A percentile compares a stretch with the other conserved stretches of the same genome.
Evolutionary conservation across 2,113 vertebrate species (phyloP).

Genomic region (Cheirogaleus medius): DNA sequence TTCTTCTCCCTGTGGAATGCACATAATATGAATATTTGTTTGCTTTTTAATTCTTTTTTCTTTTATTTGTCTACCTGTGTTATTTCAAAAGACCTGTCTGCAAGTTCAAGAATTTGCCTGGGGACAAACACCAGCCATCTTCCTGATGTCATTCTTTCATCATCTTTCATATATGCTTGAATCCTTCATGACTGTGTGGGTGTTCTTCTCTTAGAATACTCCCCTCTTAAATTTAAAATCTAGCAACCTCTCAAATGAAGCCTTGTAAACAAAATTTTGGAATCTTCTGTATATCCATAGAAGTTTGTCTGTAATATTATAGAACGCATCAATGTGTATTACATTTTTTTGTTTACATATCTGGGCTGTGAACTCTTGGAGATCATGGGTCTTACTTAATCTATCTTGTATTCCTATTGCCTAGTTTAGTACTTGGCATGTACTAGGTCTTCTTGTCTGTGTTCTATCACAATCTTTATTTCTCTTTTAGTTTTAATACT

Average conservation of each 20-base stretch:
- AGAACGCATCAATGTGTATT: not conserved
- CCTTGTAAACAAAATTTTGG: constrained; percentile 6
- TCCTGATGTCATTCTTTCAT: not conserved
- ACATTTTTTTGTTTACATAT: not conserved
- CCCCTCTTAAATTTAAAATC: constrained; percentile 15
- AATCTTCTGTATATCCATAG: not conserved
- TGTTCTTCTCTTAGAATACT: not conserved
- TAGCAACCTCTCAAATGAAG: not conserved
- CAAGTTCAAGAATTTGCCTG: too few species aligned
- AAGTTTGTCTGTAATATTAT: not conserved
- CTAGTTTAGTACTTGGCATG: not conserved
- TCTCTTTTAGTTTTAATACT: constrained; percentile 17
- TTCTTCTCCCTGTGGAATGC: too few species aligned
- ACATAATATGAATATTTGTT: too few species aligned
- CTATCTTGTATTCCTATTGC: constrained; percentile 5
- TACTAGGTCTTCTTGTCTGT: not conserved
- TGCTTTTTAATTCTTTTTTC: too few species aligned
- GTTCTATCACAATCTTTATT: constrained; percentile 6
- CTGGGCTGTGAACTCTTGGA: not conserved
- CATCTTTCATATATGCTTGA: not conserved
- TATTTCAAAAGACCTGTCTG: too few species aligned
- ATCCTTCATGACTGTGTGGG: not conserved
- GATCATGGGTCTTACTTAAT: not conserved
- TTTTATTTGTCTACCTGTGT: too few species aligned
- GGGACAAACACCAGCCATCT: too few species aligned